Percentiles rank a stretch among this genome's conserved stretches.
Conservation (phyloP, 2,797 vertebrate genomes). For the Enteromius trimaculatus region DNA sequence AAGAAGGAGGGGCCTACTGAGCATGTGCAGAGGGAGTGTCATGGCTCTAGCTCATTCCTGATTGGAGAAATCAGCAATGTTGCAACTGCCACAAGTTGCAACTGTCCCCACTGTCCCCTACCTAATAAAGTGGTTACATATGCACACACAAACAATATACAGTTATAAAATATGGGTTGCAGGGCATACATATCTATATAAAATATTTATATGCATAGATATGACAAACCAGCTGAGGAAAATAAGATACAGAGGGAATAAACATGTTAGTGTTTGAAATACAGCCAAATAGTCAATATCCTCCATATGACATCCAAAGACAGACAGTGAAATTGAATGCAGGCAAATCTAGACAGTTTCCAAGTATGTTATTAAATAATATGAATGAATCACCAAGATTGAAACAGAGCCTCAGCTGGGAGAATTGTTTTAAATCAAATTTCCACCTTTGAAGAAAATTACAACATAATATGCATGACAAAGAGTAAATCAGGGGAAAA, state of each 20-base stretch:
- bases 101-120: no score
- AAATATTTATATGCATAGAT: background rate
- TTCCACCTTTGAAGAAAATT: conserved; percentile 40
- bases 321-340: conserved; percentile 7
- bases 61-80: no score
- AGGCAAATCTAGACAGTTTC: conserved; percentile 22
- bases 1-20: no score
- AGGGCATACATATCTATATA: background rate
- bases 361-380: conserved; percentile 4
- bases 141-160: background rate
- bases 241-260: background rate
- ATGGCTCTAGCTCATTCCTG: no score
- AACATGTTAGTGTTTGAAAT: conserved; percentile 5
- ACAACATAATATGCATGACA: conserved; percentile 44
- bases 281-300: conserved; percentile 1
- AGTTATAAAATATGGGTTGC: background rate
- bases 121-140: background rate
- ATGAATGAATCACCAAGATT: conserved; percentile 1
- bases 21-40: no score
- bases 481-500: conserved; percentile 42
- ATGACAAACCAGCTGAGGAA: background rate
- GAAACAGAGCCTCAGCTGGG: conserved; percentile 43
- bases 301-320: conserved; percentile 11
- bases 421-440: conserved; percentile 39
- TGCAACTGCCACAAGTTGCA: no score